phyloP scores from a whole-genome alignment of 2,797 vertebrate species.

The Tokudaia tokunoshimensis region DNA sequence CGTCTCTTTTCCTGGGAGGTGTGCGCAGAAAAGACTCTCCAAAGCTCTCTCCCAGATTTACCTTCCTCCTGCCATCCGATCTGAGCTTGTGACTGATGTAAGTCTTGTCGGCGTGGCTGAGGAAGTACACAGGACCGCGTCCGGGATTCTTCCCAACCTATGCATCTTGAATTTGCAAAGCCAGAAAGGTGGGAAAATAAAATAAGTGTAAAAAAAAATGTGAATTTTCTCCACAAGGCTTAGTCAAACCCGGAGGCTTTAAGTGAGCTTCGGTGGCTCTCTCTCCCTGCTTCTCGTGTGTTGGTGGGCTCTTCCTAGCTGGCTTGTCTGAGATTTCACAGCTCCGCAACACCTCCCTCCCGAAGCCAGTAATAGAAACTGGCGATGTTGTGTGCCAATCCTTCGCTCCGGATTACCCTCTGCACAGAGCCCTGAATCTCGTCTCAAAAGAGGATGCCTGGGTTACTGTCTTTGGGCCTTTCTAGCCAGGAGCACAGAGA shows the following conservation, averaged over 20 bases:
- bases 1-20: background rate
- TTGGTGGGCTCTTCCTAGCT: constrained; percentile 71
- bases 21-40: no score
- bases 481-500: constrained; percentile 82
- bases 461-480: constrained; percentile 48
- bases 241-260: constrained; percentile 45
- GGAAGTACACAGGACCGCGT: background rate
- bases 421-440: constrained; percentile 70
- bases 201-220: background rate
- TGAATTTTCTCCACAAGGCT: background rate
- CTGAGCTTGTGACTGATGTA: background rate
- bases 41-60: background rate
- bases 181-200: background rate
- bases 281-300: background rate
- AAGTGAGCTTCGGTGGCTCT: constrained; percentile 63
- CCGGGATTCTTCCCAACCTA: background rate
- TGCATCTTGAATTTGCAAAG: background rate
- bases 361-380: constrained; percentile 72
- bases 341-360: constrained; percentile 80
- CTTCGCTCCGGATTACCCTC: constrained; percentile 66
- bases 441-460: constrained; percentile 9
- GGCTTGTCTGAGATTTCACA: constrained; percentile 74
- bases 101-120: background rate
- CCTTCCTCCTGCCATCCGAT: background rate
- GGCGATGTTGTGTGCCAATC: constrained; percentile 54